Evolutionary conservation across 1,140 invertebrate species (phyloP).

Genomic region (Listronotus bonariensis): DNA sequence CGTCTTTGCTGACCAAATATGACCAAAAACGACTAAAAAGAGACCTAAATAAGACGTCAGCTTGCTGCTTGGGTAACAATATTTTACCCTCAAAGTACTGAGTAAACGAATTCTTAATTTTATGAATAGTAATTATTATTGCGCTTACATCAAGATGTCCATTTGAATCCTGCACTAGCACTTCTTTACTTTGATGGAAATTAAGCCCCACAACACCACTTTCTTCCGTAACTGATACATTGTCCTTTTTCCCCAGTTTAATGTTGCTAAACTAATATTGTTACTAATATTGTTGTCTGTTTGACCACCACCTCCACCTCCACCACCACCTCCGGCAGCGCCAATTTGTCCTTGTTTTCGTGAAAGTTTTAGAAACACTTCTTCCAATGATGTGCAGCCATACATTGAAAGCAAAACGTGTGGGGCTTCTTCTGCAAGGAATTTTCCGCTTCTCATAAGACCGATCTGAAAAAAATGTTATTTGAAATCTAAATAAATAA

Average conservation of each 20-base stretch:
- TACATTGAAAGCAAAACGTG: conserved; percentile 81
- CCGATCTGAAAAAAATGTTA: conserved; percentile 73
- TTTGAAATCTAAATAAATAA: no score
- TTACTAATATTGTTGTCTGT: conserved; percentile 72
- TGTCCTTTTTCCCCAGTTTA: conserved; percentile 79
- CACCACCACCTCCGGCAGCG: conserved; percentile 15
- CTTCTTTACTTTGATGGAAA: conserved; percentile 88
- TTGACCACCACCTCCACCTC: conserved; percentile 22
- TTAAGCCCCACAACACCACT: conserved; percentile 83
- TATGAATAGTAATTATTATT: no score
- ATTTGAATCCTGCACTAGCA: conserved; percentile 77
- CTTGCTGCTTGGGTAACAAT: no score
- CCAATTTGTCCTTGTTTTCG: conserved; percentile 57
- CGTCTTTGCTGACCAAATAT: no score
- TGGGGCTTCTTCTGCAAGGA: conserved; percentile 91
- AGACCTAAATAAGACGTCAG: no score
- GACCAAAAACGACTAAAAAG: no score
- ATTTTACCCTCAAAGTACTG: no score
- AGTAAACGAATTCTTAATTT: no score
- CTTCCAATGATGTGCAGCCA: conserved; percentile 83
- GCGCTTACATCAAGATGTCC: conserved; percentile 58
- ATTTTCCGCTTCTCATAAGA: conserved; percentile 87
- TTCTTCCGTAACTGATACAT: conserved; percentile 81
- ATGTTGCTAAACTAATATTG: conserved; percentile 77
- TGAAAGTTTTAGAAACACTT: conserved; percentile 92